A percentile compares a stretch with the other conserved stretches of the same genome.
Evolutionary conservation across 2,888 invertebrate genomes (phyloP).

Genomic region (Digitonthophagus gazella): DNA sequence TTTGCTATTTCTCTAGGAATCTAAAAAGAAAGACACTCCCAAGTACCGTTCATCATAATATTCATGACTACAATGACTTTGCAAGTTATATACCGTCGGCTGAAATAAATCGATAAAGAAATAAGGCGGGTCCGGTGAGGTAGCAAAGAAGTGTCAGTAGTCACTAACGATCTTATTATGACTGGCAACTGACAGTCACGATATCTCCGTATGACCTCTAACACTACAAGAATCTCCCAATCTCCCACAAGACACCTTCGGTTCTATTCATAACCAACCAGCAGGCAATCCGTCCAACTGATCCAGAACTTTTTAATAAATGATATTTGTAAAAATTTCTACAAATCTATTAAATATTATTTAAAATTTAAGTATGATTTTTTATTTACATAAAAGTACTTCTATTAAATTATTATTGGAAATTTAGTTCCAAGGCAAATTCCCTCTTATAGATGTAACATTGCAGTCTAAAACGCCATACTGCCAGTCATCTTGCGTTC

Average conservation of each 20-base stretch:
- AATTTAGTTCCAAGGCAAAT: too few species aligned
- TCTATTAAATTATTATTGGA: background rate
- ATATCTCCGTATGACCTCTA: constrained; percentile 8
- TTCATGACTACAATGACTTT: background rate
- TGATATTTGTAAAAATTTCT: background rate
- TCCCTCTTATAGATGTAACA: background rate
- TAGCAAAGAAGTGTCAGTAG: constrained; percentile 35
- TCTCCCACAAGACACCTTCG: background rate
- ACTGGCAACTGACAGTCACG: constrained; percentile 35
- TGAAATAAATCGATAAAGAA: background rate
- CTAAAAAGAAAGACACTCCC: background rate
- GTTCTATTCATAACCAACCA: background rate
- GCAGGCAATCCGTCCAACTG: too few species aligned
- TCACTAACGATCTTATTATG: constrained; percentile 41
- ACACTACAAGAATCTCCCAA: too few species aligned
- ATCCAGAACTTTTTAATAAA: background rate
- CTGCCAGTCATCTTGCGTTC: constrained; percentile 35
- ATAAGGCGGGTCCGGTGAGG: constrained; percentile 20
- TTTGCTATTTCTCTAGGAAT: too few species aligned
- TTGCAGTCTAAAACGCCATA: constrained; percentile 1
- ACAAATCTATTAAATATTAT: too few species aligned
- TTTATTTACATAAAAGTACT: background rate
- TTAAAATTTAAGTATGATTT: too few species aligned
- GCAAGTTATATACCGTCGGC: background rate
- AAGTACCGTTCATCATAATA: background rate